These are phyloP conservation scores for Epizoanthus stellaris DNA, from an alignment of 92 coral and sea anemone genomes.

Conservation along the genomic window DNA sequence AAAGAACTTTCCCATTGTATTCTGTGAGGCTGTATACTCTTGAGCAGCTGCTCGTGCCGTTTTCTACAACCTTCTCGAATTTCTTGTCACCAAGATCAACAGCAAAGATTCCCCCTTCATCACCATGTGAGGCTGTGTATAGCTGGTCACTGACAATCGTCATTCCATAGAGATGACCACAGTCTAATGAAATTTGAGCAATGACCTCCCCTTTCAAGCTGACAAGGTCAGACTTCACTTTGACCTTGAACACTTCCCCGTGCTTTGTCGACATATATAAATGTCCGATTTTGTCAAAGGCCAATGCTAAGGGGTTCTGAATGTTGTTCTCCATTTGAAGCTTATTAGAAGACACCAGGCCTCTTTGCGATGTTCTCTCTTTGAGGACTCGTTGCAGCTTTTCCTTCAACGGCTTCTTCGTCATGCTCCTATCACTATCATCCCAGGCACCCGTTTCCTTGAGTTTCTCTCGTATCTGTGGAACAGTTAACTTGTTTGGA, in stretches of 20 bases:
- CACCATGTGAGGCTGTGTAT: constrained; percentile 44
- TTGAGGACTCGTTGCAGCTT: constrained; percentile 43
- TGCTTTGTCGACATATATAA: constrained; percentile 37
- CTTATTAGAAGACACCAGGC: constrained; percentile 26
- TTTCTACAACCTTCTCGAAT: constrained; percentile 37
- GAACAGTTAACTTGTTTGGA: constrained; percentile 32
- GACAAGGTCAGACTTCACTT: constrained; percentile 34
- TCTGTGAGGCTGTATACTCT: constrained; percentile 24
- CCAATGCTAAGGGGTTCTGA: constrained; percentile 10
- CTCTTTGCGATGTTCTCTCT: constrained; percentile 24
- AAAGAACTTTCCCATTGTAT: constrained; percentile 17
- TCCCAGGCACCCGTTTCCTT: constrained; percentile 17
- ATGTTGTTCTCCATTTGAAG: constrained; percentile 41
- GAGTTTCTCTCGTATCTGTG: constrained; percentile 24
- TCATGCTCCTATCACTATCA: constrained; percentile 9
- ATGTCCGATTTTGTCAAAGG: constrained; percentile 39
- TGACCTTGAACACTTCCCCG: neutral
- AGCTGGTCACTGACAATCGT: constrained; percentile 34
- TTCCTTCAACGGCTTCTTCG: constrained; percentile 5
- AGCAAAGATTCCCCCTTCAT: constrained; percentile 38
- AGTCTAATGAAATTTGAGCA: constrained; percentile 33
- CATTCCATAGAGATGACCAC: constrained; percentile 56
- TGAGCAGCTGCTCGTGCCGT: constrained; percentile 23
- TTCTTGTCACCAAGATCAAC: constrained; percentile 20
- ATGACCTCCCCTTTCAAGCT: constrained; percentile 29